Evolutionary conservation across 2,888 invertebrate species (phyloP), one percentile per base, ranked within the genome.

Genomic region (Oscheius myriophilus): DNA sequence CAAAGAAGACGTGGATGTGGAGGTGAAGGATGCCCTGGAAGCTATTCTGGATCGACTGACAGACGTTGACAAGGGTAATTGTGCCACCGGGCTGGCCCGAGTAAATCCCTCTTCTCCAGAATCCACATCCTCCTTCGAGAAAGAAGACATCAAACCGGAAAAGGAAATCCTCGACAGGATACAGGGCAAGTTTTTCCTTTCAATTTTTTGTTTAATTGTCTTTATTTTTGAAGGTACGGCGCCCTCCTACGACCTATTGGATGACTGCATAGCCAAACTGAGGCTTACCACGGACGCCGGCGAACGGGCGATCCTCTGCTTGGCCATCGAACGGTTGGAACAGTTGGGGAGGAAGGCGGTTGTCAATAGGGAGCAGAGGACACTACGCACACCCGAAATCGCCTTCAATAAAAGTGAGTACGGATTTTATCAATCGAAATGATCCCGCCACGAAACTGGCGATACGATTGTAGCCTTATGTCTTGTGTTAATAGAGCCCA

Each of bases 291-390:
- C 46, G 12, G 46, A 46, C 12, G 46, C 16, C 6, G n/a, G 18
- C 2, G 46, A 46, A 46, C 46, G 46, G 18, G 4, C 18, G 6
- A 18, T 46, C 12, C 46, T 46, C 46, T 46, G n/a, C 4, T 12
- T 46, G 46, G 46, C 46, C 46, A 46, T 46, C 46, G 46, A 46
- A 46, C 46, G 46, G 12, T 18, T 46, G 46, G 46, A 46, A 12
- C 46, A 46, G 12, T 18, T 46, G 46, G 46, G 18, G 18, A 16
- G 46, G 11, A 46, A 18, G 46, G 18, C 46, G n/a, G 46, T 46
- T 4, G 46, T 33, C 33, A 33, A 33, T 33, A 3, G 33, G 33
- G 33, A 33, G 9, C 33, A 33, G 9, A 33, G 33, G 33, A 9
- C 33, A 33, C 33, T 33, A 3, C 33, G 33, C 4, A 9, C 33